Evolutionary conservation across 1,140 invertebrate species (phyloP), one percentile per base, ranked within the genome.

Genomic region (Caenorhabditis latens): DNA sequence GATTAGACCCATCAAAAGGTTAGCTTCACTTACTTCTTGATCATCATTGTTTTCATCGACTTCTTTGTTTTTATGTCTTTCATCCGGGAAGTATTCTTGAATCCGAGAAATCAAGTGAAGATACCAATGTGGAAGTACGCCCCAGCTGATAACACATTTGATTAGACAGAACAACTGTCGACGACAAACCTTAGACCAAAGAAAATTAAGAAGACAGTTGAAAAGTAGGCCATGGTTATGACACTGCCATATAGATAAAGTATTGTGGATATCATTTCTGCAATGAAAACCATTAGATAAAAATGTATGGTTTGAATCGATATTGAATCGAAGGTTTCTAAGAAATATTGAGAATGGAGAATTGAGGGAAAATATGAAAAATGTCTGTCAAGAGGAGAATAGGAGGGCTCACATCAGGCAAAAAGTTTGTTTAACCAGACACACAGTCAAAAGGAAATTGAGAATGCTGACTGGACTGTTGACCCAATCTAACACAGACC

Each of bases 361-460:
- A 48, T 53, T 9, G 9, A 13, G 11, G 14, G 1, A 50, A 50
- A 79, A 71, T 2, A 48, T 14, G 19, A 71, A 71, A 46, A 71
- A 7, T 65, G 24, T 40, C 63, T 71, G 13, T 71, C 21, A 24
- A 79, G 19, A 53, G 21, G 40, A 16, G 50, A 16, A 53, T 16
- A 42, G 14, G 9, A 71, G 46, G 71, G 21, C 46, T 63, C 61
- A 32, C 24, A 32, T 32, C 32, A 67, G 32, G 24, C n/a, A 11
- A 24, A 79, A 48, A 79, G 71, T 79, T 79, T 79, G 71, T 79
- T 79, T 79, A 50, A 79, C 71, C 71, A 79, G 71, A 79, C 42
- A 48, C 71, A 79, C 40, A 53, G 46, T 50, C 21, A 32, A 46
- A 71, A 46, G 65, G 65, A 71, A 71, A 71, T 71, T 5, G 42